Evolutionary conservation across 1,140 invertebrate genomes (phyloP).

Genomic region (Megalonaias nervosa): DNA sequence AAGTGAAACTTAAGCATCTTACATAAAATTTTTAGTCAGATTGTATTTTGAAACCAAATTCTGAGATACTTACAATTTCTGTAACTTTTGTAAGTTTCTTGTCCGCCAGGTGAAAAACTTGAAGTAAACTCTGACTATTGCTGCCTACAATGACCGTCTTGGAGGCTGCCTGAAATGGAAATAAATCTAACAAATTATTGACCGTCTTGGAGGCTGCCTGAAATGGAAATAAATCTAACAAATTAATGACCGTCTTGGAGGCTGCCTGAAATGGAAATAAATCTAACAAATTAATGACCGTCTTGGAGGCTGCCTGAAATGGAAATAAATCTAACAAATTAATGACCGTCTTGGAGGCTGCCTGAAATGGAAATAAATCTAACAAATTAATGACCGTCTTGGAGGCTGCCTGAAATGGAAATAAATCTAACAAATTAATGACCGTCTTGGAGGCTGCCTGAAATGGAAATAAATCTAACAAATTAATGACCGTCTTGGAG

Average conservation of each 20-base stretch:
- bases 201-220: conserved; percentile 43
- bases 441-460: conserved; percentile 43
- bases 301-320: conserved; percentile 43
- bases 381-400: conserved; percentile 23
- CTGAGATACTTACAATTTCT: conserved; percentile 54
- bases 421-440: neutral
- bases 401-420: conserved; percentile 41
- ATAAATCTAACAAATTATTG: conserved; percentile 1
- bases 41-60: neutral
- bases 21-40: no score
- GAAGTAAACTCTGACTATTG: conserved; percentile 57
- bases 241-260: conserved; percentile 30
- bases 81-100: conserved; percentile 41
- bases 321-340: conserved; percentile 10
- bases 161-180: conserved; percentile 41
- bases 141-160: conserved; percentile 55
- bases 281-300: conserved; percentile 14
- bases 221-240: conserved; percentile 22
- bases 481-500: conserved; percentile 28
- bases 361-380: conserved; percentile 40
- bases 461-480: conserved; percentile 22
- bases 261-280: conserved; percentile 40
- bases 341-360: conserved; percentile 28
- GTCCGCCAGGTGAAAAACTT: conserved; percentile 50
- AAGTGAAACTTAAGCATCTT: no score